Conservation (phyloP, 2,797 vertebrate genomes). For the Apogon talboti region DNA sequence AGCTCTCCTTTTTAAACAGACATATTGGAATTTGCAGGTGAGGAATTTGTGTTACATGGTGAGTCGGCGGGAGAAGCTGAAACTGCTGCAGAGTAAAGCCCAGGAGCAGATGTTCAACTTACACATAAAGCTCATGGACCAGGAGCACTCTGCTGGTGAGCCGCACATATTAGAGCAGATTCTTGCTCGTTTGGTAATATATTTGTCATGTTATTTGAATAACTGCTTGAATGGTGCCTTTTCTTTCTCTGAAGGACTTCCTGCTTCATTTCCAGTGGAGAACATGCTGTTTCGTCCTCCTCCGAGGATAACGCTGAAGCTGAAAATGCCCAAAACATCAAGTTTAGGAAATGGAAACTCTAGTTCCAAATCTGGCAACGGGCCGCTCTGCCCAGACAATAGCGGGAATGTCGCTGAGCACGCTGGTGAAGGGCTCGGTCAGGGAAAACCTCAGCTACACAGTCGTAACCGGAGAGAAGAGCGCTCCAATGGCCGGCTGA, state of each 20-base stretch:
- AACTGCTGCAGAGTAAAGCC: constrained; percentile 93
- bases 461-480: constrained; percentile 83
- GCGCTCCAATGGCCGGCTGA: constrained; percentile 85
- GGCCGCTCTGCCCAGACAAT: constrained; percentile 86
- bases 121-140: constrained; percentile 92
- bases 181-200: not conserved
- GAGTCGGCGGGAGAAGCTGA: constrained; percentile 96
- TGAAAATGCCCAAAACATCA: constrained; percentile 93
- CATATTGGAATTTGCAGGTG: constrained; percentile 81
- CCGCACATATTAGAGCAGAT: not conserved
- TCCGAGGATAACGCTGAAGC: constrained; percentile 95
- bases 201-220: not conserved
- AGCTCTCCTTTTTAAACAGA: not conserved
- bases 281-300: constrained; percentile 89
- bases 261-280: constrained; percentile 89
- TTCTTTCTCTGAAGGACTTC: constrained; percentile 82
- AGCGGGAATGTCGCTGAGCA: constrained; percentile 76
- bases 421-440: constrained; percentile 76
- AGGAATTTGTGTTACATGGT: constrained; percentile 99
- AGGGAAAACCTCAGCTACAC: constrained; percentile 86
- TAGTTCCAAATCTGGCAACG: constrained; percentile 86
- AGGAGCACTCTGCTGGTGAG: constrained; percentile 92
- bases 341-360: constrained; percentile 84
- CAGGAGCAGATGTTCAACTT: constrained; percentile 97
- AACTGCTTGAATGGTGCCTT: not conserved